A percentile compares a stretch with the other conserved stretches of the same genome.
Evolutionary conservation across 2,113 vertebrate species (phyloP).

Genomic region (Lamprotornis superbus): DNA sequence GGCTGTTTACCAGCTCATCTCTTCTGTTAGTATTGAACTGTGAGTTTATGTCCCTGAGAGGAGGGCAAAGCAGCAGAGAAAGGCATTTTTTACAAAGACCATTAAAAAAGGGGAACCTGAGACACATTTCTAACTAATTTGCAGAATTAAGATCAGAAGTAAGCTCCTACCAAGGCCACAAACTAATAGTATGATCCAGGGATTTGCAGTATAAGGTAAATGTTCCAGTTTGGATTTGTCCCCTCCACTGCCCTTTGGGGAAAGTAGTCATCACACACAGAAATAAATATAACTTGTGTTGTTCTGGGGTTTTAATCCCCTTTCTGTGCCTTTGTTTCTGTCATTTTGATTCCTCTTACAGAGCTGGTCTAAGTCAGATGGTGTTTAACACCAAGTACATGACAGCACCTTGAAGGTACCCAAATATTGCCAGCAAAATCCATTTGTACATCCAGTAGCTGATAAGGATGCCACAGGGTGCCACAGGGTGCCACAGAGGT

Average conservation of each 20-base stretch:
- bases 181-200: neutral
- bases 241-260: neutral
- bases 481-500: neutral
- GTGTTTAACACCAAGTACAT: neutral
- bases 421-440: neutral
- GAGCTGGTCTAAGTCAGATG: neutral
- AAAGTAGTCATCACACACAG: neutral
- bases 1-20: neutral
- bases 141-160: neutral
- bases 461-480: neutral
- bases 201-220: neutral
- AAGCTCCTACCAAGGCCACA: neutral
- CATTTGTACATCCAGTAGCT: rapidly evolving
- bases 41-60: neutral
- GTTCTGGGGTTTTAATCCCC: neutral
- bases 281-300: neutral
- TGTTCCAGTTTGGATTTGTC: neutral
- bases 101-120: neutral
- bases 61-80: neutral
- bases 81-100: neutral
- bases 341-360: neutral
- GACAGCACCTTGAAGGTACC: neutral
- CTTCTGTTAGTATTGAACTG: neutral
- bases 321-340: neutral
- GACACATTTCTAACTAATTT: neutral